Percentiles rank a stretch among this genome's conserved stretches.
Conservation (phyloP, 2,888 invertebrate species). For the Phytoseiulus persimilis region DNA sequence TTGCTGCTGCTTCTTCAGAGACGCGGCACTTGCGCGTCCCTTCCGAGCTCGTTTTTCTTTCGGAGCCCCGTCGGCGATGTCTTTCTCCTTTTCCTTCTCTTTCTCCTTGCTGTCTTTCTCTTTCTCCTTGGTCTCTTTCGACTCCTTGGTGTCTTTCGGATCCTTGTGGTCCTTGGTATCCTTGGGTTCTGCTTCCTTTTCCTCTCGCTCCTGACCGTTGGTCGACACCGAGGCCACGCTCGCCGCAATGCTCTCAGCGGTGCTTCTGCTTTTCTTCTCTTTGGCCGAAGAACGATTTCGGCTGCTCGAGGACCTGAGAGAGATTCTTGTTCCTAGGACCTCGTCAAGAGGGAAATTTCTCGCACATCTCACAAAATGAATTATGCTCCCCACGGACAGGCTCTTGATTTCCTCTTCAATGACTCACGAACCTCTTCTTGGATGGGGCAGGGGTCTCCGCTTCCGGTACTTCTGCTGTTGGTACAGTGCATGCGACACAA, state of each 20-base stretch:
- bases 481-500: conserved; percentile 39
- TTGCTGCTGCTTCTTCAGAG: conserved; percentile 23
- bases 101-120: conserved; percentile 42
- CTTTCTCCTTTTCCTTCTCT: conserved; percentile 48
- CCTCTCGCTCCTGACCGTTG: conserved; percentile 43
- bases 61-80: conserved; percentile 41
- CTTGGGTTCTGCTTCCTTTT: conserved; percentile 44
- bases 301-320: not conserved
- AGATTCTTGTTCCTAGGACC: not conserved
- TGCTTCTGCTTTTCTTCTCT: not conserved
- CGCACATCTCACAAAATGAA: too few species aligned
- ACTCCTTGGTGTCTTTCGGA: conserved; percentile 43
- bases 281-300: not conserved
- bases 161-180: conserved; percentile 45
- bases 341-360: too few species aligned
- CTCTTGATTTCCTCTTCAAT: too few species aligned
- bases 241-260: conserved; percentile 19
- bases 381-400: too few species aligned
- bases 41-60: conserved; percentile 8
- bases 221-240: not conserved
- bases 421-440: not conserved
- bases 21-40: conserved; percentile 25
- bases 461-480: conserved; percentile 1
- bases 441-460: not conserved
- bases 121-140: not conserved